Percentiles rank a stretch among this genome's conserved stretches.
These are phyloP conservation scores for Parasteatoda tepidariorum DNA, from an alignment of 1,140 invertebrate genomes.

Conservation along the genomic window DNA sequence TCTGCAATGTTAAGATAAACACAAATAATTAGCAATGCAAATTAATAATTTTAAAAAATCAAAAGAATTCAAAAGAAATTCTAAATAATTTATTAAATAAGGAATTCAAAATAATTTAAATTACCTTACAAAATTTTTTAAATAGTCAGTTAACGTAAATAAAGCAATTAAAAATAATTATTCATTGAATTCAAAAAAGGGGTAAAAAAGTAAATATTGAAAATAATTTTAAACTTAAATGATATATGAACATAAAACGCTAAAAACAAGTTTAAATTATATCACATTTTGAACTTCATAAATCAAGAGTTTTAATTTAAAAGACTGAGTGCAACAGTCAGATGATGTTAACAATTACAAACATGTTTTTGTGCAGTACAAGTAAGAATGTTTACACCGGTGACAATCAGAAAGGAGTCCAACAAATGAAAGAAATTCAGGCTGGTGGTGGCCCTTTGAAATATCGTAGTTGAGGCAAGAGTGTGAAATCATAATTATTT, in stretches of 20 bases:
- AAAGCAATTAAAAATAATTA: background rate
- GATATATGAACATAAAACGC: background rate
- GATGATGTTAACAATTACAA: background rate
- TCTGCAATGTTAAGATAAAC: no score
- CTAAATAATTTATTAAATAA: no score
- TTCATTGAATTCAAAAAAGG: background rate
- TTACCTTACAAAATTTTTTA: no score
- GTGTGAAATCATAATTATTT: conserved; percentile 83
- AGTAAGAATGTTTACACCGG: background rate
- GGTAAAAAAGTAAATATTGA: background rate
- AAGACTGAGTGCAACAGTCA: no score
- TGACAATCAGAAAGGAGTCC: background rate
- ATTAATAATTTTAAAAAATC: no score
- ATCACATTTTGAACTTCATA: no score
- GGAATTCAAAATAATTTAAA: no score
- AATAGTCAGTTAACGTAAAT: no score
- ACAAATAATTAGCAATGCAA: no score
- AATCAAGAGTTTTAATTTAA: no score
- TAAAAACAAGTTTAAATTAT: background rate
- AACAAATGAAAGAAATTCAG: conserved; percentile 65
- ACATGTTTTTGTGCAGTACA: background rate
- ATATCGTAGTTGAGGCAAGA: conserved; percentile 86
- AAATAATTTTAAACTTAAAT: background rate
- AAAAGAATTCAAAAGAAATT: no score
- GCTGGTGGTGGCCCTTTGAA: conserved; percentile 86